Percentiles rank a stretch among this genome's conserved stretches.
Conservation (phyloP, 2,113 vertebrate species). For the Maccullochella peelii region DNA sequence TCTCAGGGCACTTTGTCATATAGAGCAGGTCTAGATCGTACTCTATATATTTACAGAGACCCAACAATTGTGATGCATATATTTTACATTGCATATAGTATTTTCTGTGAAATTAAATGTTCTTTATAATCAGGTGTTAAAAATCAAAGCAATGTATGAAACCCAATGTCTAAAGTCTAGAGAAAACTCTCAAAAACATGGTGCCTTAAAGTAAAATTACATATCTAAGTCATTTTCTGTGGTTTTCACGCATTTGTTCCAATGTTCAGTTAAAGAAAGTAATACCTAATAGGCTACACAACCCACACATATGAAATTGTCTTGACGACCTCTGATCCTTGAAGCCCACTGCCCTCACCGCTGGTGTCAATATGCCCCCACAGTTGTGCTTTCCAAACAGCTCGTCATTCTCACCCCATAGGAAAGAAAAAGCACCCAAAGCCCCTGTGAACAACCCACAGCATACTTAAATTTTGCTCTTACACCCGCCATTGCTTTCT, state of each 20-base stretch:
- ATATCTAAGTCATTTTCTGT: not conserved
- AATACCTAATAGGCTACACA: not conserved
- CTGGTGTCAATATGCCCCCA: constrained; percentile 36
- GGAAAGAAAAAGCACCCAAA: constrained; percentile 43
- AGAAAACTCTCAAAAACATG: not conserved
- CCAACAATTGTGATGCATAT: not conserved
- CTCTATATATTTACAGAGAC: too few relatives aligned
- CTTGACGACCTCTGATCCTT: not conserved
- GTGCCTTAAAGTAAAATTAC: not conserved
- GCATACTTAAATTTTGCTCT: not conserved
- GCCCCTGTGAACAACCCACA: constrained; percentile 34
- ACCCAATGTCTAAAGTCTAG: not conserved
- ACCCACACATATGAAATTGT: not conserved
- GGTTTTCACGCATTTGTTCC: not conserved
- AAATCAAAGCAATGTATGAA: not conserved
- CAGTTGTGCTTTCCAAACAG: constrained; percentile 48
- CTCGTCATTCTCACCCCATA: constrained; percentile 20
- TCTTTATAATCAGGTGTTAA: not conserved
- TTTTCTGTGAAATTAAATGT: not conserved
- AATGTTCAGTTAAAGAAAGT: not conserved
- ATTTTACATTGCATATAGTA: not conserved
- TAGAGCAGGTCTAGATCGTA: too few relatives aligned
- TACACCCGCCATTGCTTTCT: constrained; percentile 50
- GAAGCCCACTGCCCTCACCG: constrained; percentile 14
- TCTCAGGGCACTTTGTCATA: too few relatives aligned